These are phyloP conservation scores for Mionectes macconnelli DNA, from an alignment of 2,113 vertebrate genomes.

Conservation along the genomic window DNA sequence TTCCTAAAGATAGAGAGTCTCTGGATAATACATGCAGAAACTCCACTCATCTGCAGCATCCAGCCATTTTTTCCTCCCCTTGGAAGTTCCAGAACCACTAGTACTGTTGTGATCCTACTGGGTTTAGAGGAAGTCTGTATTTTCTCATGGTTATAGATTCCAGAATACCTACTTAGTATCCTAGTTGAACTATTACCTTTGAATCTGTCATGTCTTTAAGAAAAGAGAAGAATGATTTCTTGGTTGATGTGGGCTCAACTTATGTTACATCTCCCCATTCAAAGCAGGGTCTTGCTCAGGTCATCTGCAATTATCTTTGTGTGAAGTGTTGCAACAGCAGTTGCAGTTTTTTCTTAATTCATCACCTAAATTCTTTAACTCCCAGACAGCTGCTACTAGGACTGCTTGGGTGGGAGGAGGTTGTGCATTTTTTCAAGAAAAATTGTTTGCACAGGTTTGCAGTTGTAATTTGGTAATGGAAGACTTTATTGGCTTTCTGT, in stretches of 20 bases:
- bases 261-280: no score
- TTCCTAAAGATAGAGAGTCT: background rate
- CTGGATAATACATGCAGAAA: background rate
- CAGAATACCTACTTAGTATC: background rate
- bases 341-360: background rate
- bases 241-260: background rate
- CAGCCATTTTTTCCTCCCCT: rapidly evolving
- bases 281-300: background rate
- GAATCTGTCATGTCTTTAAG: background rate
- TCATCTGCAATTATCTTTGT: background rate
- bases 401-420: background rate
- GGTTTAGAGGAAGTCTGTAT: background rate
- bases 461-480: background rate
- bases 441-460: background rate
- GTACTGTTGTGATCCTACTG: background rate
- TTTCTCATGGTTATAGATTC: background rate
- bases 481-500: background rate
- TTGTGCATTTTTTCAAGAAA: background rate
- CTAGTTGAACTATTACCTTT: background rate
- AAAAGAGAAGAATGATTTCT: background rate
- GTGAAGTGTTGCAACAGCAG: background rate
- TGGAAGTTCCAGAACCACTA: background rate
- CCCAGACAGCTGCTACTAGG: background rate
- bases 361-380: background rate
- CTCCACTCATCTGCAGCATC: background rate